phyloP scores from a whole-genome alignment of 2,888 invertebrate genomes.

The Andrena dorsata region DNA sequence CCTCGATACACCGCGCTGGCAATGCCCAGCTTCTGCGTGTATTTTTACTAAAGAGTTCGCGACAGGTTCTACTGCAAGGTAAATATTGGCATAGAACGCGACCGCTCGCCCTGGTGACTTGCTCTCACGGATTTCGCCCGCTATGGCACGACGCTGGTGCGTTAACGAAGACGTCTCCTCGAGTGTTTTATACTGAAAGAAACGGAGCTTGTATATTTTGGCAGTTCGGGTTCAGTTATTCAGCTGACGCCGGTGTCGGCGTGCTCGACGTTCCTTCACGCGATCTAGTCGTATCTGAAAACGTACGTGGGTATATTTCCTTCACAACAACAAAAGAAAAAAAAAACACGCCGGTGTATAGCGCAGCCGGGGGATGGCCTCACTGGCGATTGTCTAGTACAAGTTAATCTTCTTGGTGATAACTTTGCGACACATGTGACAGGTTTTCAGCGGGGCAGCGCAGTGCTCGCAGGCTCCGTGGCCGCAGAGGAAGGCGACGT shows the following conservation, averaged over 20 bases:
- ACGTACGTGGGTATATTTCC: neutral
- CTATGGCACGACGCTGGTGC: constrained; percentile 59
- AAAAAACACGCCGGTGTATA: no score
- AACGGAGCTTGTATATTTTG: constrained; percentile 62
- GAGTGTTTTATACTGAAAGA: constrained; percentile 13
- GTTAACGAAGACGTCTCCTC: constrained; percentile 10
- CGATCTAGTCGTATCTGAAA: constrained; percentile 9
- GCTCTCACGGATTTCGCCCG: neutral
- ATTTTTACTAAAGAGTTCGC: neutral
- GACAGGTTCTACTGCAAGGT: neutral
- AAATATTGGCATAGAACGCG: neutral
- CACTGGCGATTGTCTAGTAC: constrained; percentile 81
- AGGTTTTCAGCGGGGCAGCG: constrained; percentile 92
- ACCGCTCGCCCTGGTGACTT: constrained; percentile 6
- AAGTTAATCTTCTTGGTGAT: constrained; percentile 91
- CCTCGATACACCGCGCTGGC: no score
- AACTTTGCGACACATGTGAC: constrained; percentile 94
- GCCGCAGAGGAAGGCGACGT: constrained; percentile 95
- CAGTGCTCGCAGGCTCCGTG: constrained; percentile 94
- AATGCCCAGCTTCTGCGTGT: neutral
- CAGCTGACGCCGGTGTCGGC: constrained; percentile 20
- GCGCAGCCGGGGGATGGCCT: neutral
- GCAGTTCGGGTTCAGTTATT: constrained; percentile 63
- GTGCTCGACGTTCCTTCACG: constrained; percentile 2
- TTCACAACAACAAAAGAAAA: no score